Base-by-base conservation (phyloP, 2,113 vertebrate genomes). In the Anhinga anhinga region DNA sequence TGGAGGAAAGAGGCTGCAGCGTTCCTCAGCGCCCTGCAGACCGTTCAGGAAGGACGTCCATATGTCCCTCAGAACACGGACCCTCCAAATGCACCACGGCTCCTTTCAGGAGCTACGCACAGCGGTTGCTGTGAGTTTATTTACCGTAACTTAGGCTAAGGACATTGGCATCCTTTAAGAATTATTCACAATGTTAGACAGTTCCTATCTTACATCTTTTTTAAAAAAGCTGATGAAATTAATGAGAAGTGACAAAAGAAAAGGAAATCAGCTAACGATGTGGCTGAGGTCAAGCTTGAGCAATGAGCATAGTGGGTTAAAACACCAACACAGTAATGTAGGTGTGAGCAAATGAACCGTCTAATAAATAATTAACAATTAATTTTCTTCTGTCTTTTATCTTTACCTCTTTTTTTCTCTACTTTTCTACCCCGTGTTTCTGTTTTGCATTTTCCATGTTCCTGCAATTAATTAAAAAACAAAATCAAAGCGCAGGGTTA, bases 311-410 rank as follows among this genome's bases (percentile, higher is more conserved):
- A 79, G 83, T 79, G 97, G 96, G 91, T 97, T 97, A 96, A 97
- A 96, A 93, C 90, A 95, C 74, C 89, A 93, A 23, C 93, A 73
- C 90, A 88, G 93, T 76, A 86, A 92, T 96, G 91, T 94, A 97
- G 96, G 96, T 97, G 97, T 96, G 95, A 98, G 96, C 86, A 97
- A 98, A 97, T 97, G 96, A 97, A 95, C 96, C 88, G 14, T 96
- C 97, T 97, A 96, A 95, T 98, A 97, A 98, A 98, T 98, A 97
- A 98, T 97, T 98, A 97, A 98, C 96, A 96, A 97, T 96, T 97
- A 71, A 95, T 98, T 97, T 97, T 93, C 90, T 88, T 92, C 96
- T 82, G 67, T 72, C 96, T 98, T 97, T 98, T 97, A 97, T 97
- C 96, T 98, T 95, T 86, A 90, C 90, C 59, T 94, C 87, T 79